Evolutionary conservation across 2,797 vertebrate genomes (phyloP).

Genomic region (Champsocephalus gunnari): DNA sequence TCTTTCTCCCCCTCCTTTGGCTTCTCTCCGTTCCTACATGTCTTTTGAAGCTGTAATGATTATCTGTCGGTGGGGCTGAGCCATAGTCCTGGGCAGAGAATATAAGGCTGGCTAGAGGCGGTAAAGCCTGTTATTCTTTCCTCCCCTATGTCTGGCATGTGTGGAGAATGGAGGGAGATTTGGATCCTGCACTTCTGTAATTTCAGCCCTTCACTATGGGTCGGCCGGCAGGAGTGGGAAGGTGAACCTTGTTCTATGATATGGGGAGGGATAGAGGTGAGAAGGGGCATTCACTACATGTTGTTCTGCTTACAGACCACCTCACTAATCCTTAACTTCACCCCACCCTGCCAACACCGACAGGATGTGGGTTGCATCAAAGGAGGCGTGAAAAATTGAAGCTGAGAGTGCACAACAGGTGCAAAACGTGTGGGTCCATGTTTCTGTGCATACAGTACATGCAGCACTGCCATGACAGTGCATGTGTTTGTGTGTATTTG

Average conservation of each 20-base stretch:
- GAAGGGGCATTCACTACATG: slow-evolving; percentile 24
- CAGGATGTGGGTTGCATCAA: slow-evolving; percentile 18
- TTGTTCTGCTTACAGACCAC: slow-evolving; percentile 38
- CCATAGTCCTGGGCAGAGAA: slow-evolving; percentile 37
- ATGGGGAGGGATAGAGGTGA: slow-evolving; percentile 31
- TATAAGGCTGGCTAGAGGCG: slow-evolving; percentile 45
- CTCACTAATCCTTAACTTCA: slow-evolving; percentile 4
- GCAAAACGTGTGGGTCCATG: slow-evolving; percentile 1
- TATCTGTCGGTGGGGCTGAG: slow-evolving; percentile 60
- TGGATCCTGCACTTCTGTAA: slow-evolving; percentile 68
- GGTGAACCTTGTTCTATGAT: slow-evolving; percentile 51
- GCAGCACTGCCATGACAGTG: neutral
- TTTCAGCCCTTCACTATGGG: slow-evolving; percentile 63
- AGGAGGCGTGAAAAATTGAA: slow-evolving; percentile 24
- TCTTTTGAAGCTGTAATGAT: slow-evolving; percentile 65
- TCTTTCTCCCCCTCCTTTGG: slow-evolving; percentile 29
- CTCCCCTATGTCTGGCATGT: slow-evolving; percentile 77
- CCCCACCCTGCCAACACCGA: slow-evolving; percentile 5
- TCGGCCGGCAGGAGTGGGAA: slow-evolving; percentile 47
- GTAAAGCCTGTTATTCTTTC: slow-evolving; percentile 77
- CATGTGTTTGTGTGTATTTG: neutral
- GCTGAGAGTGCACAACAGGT: neutral
- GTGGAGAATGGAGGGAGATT: slow-evolving; percentile 75
- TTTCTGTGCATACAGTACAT: slow-evolving; percentile 2
- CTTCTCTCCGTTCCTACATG: slow-evolving; percentile 30